Conservation (phyloP, 2,888 invertebrate species). For the Aromia moschata region DNA sequence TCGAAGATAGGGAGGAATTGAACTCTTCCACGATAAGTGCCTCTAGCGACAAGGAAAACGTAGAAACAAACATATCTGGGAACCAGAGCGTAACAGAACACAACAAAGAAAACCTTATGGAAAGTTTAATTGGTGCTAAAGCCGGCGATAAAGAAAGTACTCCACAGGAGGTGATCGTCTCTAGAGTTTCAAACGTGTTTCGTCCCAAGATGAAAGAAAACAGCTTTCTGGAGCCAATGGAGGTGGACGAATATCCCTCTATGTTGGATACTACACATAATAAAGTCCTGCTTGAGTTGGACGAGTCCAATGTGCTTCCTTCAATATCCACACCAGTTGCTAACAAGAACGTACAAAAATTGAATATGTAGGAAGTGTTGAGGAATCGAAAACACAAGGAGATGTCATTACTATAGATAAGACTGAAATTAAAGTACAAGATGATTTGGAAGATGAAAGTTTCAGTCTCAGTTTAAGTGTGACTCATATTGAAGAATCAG, state of each 20-base stretch:
- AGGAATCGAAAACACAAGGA: conserved; percentile 1
- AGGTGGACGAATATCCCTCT: conserved; percentile 37
- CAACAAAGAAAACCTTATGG: background rate
- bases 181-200: conserved; percentile 42
- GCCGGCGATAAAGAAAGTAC: background rate
- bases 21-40: conserved; percentile 36
- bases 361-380: conserved; percentile 21
- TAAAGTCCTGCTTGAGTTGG: background rate
- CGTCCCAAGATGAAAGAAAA: conserved; percentile 37
- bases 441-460: conserved; percentile 30
- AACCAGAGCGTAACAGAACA: background rate
- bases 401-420: background rate
- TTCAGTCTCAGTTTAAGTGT: conserved; percentile 19
- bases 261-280: conserved; percentile 11
- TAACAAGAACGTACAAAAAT: no score
- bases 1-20: conserved; percentile 23
- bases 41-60: conserved; percentile 41
- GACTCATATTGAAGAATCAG: conserved; percentile 7
- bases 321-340: background rate
- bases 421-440: background rate
- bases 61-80: conserved; percentile 1
- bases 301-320: background rate
- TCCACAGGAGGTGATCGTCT: conserved; percentile 14
- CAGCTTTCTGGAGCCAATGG: conserved; percentile 46
- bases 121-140: background rate